These are phyloP conservation scores for Scaptomyza montana DNA, from an alignment of 1,140 invertebrate species.

Conservation along the genomic window DNA sequence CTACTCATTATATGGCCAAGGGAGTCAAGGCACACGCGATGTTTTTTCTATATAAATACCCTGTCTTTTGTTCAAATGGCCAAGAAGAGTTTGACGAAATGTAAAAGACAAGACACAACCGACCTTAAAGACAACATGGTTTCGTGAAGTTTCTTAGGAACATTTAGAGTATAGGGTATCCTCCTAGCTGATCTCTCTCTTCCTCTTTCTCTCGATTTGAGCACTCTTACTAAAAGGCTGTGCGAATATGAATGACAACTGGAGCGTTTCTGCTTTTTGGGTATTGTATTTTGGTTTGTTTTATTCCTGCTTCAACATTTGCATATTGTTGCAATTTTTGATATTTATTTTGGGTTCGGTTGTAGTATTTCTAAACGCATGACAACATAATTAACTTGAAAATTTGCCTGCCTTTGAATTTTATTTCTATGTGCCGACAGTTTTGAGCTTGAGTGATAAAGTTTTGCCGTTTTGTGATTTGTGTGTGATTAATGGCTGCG, in stretches of 20 bases:
- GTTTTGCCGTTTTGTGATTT: conserved; percentile 34
- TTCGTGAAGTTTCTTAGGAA: no score
- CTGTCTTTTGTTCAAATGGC: no score
- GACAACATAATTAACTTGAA: conserved; percentile 75
- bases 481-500: conserved; percentile 62
- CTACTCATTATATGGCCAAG: conserved; percentile 64
- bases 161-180: not conserved
- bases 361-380: conserved; percentile 46
- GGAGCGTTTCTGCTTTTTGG: conserved; percentile 7
- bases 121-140: no score
- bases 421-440: conserved; percentile 33
- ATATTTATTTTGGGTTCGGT: not conserved
- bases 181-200: not conserved
- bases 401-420: conserved; percentile 15
- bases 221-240: conserved; percentile 32
- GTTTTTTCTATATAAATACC: not conserved
- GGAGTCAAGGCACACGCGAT: conserved; percentile 32
- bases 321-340: conserved; percentile 46
- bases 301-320: conserved; percentile 13
- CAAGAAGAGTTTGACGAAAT: not conserved
- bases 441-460: conserved; percentile 29
- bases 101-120: no score
- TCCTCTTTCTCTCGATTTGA: not conserved
- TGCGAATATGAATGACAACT: conserved; percentile 47
- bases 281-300: not conserved